Base-by-base conservation (phyloP, 1,140 invertebrate genomes). In the Pantala flavescens region DNA sequence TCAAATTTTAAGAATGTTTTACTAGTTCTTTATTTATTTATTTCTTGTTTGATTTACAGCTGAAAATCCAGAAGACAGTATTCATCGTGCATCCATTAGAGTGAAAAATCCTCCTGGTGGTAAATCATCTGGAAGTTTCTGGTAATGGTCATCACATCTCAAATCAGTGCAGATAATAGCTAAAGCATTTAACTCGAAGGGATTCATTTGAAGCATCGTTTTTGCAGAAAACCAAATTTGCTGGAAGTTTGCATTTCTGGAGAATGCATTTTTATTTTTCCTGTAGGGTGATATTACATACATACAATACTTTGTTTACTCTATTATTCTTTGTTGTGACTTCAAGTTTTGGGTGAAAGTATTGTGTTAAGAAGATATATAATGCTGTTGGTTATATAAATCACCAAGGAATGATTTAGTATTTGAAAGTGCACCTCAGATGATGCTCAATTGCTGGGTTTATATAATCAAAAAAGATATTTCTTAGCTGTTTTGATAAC, bases 31-130 rank as follows among this genome's bases (percentile, higher is more conserved):
- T n/a, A n/a, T n/a, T n/a, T n/a, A n/a, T 2, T 36, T 36, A 63
- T 21, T 63, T 63, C 12, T 63, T 7, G 3, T 63, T 63, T 3
- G 12, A 7, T 63, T 63, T 21, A 19, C n/a, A 63, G 49, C 16
- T 63, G 49, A 63, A 63, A 63, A 63, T 63, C 49, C 49, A 19
- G 49, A 63, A 21, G 49, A 63, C 49, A 63, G 49, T 63, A 63
- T 21, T 63, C 49, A 63, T 21, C 49, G 49, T 63, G 49, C 24
- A 21, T 55, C 12, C 24, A 85, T 86, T 78, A 83, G 84, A 75
- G 85, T 86, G 19, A 84, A 85, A 75, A 85, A 86, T 80, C 85
- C 85, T 73, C 85, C 85, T 16, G 85, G 85, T 76, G 85, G 85
- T 75, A 82, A 83, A 76, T 85, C 84, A 74, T 83, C 84, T 28